phyloP scores from a whole-genome alignment of 1,140 invertebrate genomes.

The Ips typographus region DNA sequence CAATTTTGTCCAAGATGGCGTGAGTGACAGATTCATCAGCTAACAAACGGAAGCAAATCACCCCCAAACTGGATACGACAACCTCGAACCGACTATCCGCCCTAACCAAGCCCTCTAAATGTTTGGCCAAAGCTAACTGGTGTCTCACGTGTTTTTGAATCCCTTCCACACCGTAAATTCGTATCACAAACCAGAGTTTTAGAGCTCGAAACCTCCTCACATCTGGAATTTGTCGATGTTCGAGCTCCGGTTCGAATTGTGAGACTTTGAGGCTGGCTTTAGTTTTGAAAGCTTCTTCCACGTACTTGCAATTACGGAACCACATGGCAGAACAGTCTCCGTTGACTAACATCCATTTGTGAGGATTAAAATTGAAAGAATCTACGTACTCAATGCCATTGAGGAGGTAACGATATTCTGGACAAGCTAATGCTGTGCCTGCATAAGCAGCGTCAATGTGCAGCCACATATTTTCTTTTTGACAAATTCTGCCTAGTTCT shows the following conservation, averaged over 20 bases:
- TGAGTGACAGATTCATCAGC: conserved; percentile 74
- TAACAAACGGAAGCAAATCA: conserved; percentile 87
- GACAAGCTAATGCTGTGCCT: conserved; percentile 84
- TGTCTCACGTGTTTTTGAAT: conserved; percentile 77
- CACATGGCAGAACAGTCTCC: conserved; percentile 90
- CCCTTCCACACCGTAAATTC: conserved; percentile 79
- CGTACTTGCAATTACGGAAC: conserved; percentile 77
- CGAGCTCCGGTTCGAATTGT: conserved; percentile 75
- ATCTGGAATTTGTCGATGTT: conserved; percentile 93
- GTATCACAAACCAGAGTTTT: conserved; percentile 93
- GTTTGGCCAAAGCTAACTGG: conserved; percentile 71
- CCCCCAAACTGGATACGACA: conserved; percentile 61
- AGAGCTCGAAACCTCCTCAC: conserved; percentile 87
- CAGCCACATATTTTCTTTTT: conserved; percentile 76
- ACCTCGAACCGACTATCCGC: conserved; percentile 80
- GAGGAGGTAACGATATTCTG: conserved; percentile 81
- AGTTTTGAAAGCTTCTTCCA: conserved; percentile 86
- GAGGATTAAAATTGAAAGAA: conserved; percentile 89
- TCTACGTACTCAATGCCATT: conserved; percentile 79
- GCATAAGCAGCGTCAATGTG: conserved; percentile 91
- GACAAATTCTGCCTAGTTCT: conserved; percentile 79
- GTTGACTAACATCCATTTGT: conserved; percentile 91
- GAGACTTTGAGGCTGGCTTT: conserved; percentile 68
- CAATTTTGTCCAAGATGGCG: conserved; percentile 73
- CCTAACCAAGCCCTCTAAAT: conserved; percentile 72